Evolutionary conservation across 2,888 invertebrate species (phyloP), one percentile per base, ranked within the genome.

Genomic region (Stramonita haemastoma): DNA sequence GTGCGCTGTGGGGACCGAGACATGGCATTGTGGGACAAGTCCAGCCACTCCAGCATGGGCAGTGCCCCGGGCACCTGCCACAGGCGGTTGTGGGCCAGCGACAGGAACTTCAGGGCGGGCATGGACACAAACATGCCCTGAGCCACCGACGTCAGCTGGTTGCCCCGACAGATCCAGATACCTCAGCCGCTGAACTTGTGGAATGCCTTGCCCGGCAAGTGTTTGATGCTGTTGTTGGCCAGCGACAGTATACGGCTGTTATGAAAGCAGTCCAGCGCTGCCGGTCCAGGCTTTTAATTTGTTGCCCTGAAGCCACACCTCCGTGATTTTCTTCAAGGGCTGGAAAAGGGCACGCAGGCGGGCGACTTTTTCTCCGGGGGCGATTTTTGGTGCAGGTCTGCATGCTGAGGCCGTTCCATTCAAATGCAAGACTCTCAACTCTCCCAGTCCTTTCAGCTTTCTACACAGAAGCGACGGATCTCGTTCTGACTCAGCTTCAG

Each of bases 1-100:
- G 70, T 89, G 91, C 19, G 90, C 79, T 81, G 91, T 92, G 66
- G 90, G 56, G 8, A 93, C 81, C 22, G 57, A 83, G 6, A 60
- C n/a, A 93, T 91, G 84, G 86, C 89, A 73, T 93, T 93, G 77
- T 90, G 85, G 17, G 93, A 92, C 13, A 92, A 46, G 89, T 93
- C 92, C 86, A 93, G 90, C 92, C 92, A 92, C 60, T 92, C 92
- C 57, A 91, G 87, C 90, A 92, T 91, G 15, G 92, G 92, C 26
- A 93, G 26, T 2, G 34, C 83, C 29, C 57, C 89, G 34, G 93
- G 92, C 46, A 92, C 85, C 1, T 85, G 88, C 17, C 36, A 17
- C n/a, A 93, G 90, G 0, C 87, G 22, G 88, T 93, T 93, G n/a
- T 87, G 19, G 17, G 92, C 90, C 83, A 93, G 79, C 36, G 91